Percentiles rank a stretch among this genome's conserved stretches.
Evolutionary conservation across 30 jellyfish, hydroid and myxozoan genomes (phyloP).

Genomic region (Aurelia aurita): DNA sequence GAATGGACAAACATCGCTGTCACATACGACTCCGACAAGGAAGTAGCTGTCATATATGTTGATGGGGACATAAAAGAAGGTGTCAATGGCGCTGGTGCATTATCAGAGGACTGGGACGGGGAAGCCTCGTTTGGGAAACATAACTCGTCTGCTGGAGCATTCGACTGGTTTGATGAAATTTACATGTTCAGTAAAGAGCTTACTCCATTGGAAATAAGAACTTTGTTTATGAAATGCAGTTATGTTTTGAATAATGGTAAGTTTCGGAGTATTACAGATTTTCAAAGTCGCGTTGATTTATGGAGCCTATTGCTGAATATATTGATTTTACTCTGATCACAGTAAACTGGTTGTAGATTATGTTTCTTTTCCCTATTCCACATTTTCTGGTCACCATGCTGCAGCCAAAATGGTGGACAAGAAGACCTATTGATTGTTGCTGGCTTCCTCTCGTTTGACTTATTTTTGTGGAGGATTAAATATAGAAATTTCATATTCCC

Average conservation of each 20-base stretch:
- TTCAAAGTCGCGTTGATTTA: no score
- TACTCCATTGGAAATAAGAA: constrained; percentile 78
- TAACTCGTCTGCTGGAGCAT: constrained; percentile 71
- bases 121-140: constrained; percentile 92
- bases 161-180: constrained; percentile 87
- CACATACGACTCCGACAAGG: constrained; percentile 87
- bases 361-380: no score
- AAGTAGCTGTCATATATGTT: constrained; percentile 84
- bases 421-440: no score
- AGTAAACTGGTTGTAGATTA: no score
- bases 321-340: no score
- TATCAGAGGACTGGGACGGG: constrained; percentile 97
- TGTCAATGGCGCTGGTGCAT: constrained; percentile 88
- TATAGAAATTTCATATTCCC: no score
- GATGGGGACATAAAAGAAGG: constrained; percentile 96
- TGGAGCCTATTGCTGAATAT: no score
- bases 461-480: no score
- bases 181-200: constrained; percentile 86
- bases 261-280: not conserved
- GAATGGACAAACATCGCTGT: constrained; percentile 89
- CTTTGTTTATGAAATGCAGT: constrained; percentile 89
- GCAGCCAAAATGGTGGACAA: no score
- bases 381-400: no score
- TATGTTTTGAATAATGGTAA: constrained; percentile 77
- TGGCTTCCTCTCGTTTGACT: no score